Evolutionary conservation across 2,888 invertebrate genomes (phyloP), one percentile per base, ranked within the genome.

Genomic region (Carcina quercana): DNA sequence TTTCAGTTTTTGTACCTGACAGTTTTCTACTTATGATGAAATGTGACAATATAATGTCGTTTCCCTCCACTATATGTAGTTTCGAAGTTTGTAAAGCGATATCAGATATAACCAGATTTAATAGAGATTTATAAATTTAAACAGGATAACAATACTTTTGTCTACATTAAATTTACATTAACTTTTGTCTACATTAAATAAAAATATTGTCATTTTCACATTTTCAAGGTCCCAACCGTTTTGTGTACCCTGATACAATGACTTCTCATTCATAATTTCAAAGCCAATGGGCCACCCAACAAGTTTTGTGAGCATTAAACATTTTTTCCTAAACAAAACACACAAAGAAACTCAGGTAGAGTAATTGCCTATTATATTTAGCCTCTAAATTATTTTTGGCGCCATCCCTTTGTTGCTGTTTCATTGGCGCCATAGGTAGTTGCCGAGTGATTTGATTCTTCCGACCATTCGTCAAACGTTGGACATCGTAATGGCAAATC

Each of bases 401-500:
- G 45, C 45, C 51, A 46, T 37, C 40, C 34, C n/a, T n/a, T 33
- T 26, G 7, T 13, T 10, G 13, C 12, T 13, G 24, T 15, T 12
- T 11, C 3, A 10, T 11, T 56, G 59, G 59, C 63, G 63, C 62
- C 61, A 57, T 53, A 36, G 38, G n/a, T n/a, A 39, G 39, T 38
- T 35, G 45, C 43, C n/a, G n/a, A n/a, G n/a, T n/a, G n/a, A n/a
- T n/a, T n/a, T n/a, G n/a, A n/a, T n/a, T 46, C 41, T 41, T 42
- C 30, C 36, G 39, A 45, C 47, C 54, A 60, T 68, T 49, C 55
- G 48, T 69, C 68, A 68, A 62, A 61, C 41, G 29, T 53, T 59
- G 59, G 63, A 61, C 60, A 50, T 36, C 38, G 34, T 53, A 58
- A 64, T 61, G 59, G 53, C 60, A 49, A 59, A 60, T 58, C 48